phyloP scores from a whole-genome alignment of 2,888 invertebrate genomes.

The Micropterix aruncella region DNA sequence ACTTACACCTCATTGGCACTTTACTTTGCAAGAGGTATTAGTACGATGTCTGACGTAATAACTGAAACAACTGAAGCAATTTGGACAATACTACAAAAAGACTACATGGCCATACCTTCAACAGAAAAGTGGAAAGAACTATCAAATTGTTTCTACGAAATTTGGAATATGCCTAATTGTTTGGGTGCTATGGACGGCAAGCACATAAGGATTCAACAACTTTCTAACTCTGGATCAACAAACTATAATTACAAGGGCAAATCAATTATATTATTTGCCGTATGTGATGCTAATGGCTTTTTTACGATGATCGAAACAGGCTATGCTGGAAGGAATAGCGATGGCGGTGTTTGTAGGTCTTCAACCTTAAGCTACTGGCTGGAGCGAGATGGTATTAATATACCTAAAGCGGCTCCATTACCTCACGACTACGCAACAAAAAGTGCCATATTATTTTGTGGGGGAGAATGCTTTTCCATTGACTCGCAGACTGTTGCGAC shows the following conservation, averaged over 20 bases:
- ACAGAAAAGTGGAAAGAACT: neutral
- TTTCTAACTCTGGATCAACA: neutral
- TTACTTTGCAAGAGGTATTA: constrained; percentile 13
- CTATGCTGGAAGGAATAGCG: constrained; percentile 16
- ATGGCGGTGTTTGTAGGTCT: too few species aligned
- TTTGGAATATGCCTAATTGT: neutral
- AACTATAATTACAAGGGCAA: neutral
- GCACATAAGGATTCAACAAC: neutral
- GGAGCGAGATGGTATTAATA: too few species aligned
- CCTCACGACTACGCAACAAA: too few species aligned
- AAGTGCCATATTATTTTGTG: too few species aligned
- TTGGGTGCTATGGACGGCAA: neutral
- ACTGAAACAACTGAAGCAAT: constrained; percentile 11
- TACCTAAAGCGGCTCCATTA: too few species aligned
- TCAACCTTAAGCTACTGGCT: too few species aligned
- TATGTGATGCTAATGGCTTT: neutral
- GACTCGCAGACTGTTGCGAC: too few species aligned
- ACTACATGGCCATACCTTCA: constrained; percentile 10
- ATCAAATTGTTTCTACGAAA: neutral
- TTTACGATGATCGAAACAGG: constrained; percentile 13
- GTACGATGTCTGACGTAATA: constrained; percentile 12
- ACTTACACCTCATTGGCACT: too few species aligned
- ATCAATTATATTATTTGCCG: neutral
- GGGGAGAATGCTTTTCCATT: too few species aligned
- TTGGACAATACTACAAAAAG: constrained; percentile 11